Evolutionary conservation across 2,888 invertebrate genomes (phyloP).

Genomic region (Phalera bucephala): DNA sequence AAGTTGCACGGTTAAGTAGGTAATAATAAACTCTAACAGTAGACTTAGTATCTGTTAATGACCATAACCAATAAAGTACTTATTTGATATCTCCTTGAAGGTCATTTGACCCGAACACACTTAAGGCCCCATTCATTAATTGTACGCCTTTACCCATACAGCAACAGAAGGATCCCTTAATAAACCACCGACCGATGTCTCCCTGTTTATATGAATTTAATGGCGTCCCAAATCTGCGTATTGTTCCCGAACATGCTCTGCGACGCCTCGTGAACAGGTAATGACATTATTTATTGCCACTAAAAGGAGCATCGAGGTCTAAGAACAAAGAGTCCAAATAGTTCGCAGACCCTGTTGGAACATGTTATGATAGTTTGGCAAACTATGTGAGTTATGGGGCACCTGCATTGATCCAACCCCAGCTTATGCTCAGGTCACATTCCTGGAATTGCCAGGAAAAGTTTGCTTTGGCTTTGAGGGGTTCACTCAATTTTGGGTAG

Average conservation of each 20-base stretch:
- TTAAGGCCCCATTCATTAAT: slow-evolving; percentile 32
- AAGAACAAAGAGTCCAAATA: slow-evolving; percentile 65
- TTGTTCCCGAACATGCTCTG: slow-evolving; percentile 71
- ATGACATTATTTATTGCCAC: slow-evolving; percentile 75
- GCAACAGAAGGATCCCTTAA: slow-evolving; percentile 46
- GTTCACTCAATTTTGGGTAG: slow-evolving; percentile 9
- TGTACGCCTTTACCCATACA: slow-evolving; percentile 31
- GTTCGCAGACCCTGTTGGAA: slow-evolving; percentile 46
- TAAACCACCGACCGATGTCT: slow-evolving; percentile 59
- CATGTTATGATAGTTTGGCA: slow-evolving; percentile 57
- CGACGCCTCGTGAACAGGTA: slow-evolving; percentile 69
- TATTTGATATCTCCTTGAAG: slow-evolving; percentile 10
- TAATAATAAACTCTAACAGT: too few relatives aligned
- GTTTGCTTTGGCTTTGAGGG: not conserved
- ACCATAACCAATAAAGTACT: not conserved
- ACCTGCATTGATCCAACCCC: slow-evolving; percentile 38
- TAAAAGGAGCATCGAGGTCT: slow-evolving; percentile 53
- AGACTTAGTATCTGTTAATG: too few relatives aligned
- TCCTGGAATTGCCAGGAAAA: slow-evolving; percentile 13
- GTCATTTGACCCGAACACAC: slow-evolving; percentile 33
- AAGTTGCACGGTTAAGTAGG: too few relatives aligned
- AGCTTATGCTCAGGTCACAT: slow-evolving; percentile 21
- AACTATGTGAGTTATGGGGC: slow-evolving; percentile 38
- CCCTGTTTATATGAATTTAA: slow-evolving; percentile 70
- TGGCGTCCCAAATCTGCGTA: slow-evolving; percentile 69